Base-by-base conservation (phyloP, 1,140 invertebrate species). In the Zaprionus kolodkinae region DNA sequence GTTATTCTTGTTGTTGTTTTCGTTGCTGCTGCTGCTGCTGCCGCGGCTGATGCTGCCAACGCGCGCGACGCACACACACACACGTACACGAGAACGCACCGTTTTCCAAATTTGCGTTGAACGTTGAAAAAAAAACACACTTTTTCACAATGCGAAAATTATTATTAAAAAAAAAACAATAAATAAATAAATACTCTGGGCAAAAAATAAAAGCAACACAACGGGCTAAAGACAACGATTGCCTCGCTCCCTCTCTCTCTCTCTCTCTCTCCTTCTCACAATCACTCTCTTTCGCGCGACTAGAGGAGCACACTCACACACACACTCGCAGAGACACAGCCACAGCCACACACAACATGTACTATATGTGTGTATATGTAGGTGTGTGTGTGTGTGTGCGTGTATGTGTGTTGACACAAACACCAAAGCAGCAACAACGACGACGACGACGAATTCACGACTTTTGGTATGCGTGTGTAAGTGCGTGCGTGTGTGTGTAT, bases 61-160 rank as follows among this genome's bases (percentile, higher is more conserved):
- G 62, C 68, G 56, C 60, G 54, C 56, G 48, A 76, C 69, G 62
- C 63, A 67, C 63, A 66, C 67, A 60, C 66, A 67, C 63, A 66
- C 67, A 60, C 66, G 27, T 30, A 75, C 72, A 75, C 72, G 35
- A 69, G 35, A 69, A 70, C 72, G 66, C 61, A 76, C 55, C 43
- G 36, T 72, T 72, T 72, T 72, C 74, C 69, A 66, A 66, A 70
- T 38, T 70, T 59, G 27, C 30, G 43, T 50, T 63, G 27, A 56
- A 38, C 36, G 35, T 2, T 30, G 36, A 69, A 81, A 72, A 74
- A 83, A 79, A 76, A 83, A 69, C 68, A 21, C 21, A 21, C 21
- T 21, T 71, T 84, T 87, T 78, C 82, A 87, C 83, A 75, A 87
- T 87, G 69, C 73, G 38, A 76, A 76, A 72, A 72, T 66, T 76